Evolutionary conservation across 1,140 invertebrate species (phyloP).

Genomic region (Tyrophagus putrescentiae): DNA sequence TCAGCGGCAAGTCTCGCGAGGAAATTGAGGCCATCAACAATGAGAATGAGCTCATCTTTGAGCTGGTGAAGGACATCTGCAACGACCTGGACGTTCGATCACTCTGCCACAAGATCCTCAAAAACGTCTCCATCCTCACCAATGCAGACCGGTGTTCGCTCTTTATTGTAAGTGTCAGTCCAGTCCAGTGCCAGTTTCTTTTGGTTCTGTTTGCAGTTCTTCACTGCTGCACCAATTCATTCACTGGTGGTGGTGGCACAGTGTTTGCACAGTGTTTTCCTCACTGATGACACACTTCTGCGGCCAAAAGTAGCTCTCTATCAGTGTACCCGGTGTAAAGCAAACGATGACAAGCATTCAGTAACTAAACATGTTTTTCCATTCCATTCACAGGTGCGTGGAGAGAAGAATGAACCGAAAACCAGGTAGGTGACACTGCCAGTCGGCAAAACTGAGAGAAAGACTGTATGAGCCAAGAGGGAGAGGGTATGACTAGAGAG

Average conservation of each 20-base stretch:
- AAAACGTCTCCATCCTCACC: conserved; percentile 78
- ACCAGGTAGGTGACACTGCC: conserved; percentile 23
- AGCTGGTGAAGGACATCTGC: conserved; percentile 89
- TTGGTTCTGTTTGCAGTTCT: no score
- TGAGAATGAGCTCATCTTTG: conserved; percentile 86
- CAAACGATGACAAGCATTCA: neutral
- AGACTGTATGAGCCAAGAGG: no score
- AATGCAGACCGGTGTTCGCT: conserved; percentile 82
- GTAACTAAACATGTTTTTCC: neutral
- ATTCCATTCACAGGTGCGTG: conserved; percentile 25
- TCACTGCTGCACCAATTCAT: no score
- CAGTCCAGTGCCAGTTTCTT: no score
- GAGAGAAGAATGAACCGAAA: conserved; percentile 18
- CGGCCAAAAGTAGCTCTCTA: neutral
- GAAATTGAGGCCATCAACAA: conserved; percentile 65
- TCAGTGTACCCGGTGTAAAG: neutral
- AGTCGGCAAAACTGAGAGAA: no score
- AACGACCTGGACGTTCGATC: conserved; percentile 84
- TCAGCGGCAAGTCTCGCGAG: conserved; percentile 55
- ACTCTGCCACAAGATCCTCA: conserved; percentile 85
- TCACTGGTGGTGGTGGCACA: no score
- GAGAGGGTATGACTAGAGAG: no score
- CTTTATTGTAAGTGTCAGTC: conserved; percentile 60
- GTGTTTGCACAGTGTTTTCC: neutral
- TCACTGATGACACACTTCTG: neutral